Percentiles rank a stretch among this genome's conserved stretches.
Evolutionary conservation across 2,888 invertebrate species (phyloP).

Genomic region (Ptychoptera contaminata): DNA sequence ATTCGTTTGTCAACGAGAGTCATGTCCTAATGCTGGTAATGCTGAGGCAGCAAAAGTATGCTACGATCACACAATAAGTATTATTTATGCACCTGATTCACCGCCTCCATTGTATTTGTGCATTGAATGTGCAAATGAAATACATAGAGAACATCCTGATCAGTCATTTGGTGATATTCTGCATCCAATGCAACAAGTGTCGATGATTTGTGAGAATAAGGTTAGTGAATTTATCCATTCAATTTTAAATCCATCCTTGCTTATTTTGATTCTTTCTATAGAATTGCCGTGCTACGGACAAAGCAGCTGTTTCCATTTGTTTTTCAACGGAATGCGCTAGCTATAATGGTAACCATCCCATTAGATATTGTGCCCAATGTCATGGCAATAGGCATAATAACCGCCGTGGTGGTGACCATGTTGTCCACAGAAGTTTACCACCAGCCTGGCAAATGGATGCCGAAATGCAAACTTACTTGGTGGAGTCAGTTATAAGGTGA

Average conservation of each 20-base stretch:
- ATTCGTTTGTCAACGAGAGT: conserved; percentile 79
- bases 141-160: conserved; percentile 73
- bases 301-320: conserved; percentile 87
- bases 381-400: conserved; percentile 80
- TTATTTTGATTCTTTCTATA: conserved; percentile 26
- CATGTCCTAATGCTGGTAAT: conserved; percentile 74
- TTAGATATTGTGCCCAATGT: conserved; percentile 81
- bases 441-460: conserved; percentile 80
- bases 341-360: conserved; percentile 91
- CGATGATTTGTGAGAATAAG: conserved; percentile 91
- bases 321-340: conserved; percentile 94
- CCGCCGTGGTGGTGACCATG: conserved; percentile 74
- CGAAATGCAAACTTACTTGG: conserved; percentile 84
- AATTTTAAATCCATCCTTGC: background rate
- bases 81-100: conserved; percentile 67
- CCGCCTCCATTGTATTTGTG: conserved; percentile 93
- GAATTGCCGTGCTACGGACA: conserved; percentile 86
- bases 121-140: conserved; percentile 88
- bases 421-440: conserved; percentile 74
- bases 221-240: conserved; percentile 29
- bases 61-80: conserved; percentile 82
- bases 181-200: conserved; percentile 88
- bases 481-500: conserved; percentile 84
- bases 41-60: conserved; percentile 88
- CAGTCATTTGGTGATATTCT: conserved; percentile 74